Base-by-base conservation (phyloP, 2,797 vertebrate species). In the Synanceia verrucosa region DNA sequence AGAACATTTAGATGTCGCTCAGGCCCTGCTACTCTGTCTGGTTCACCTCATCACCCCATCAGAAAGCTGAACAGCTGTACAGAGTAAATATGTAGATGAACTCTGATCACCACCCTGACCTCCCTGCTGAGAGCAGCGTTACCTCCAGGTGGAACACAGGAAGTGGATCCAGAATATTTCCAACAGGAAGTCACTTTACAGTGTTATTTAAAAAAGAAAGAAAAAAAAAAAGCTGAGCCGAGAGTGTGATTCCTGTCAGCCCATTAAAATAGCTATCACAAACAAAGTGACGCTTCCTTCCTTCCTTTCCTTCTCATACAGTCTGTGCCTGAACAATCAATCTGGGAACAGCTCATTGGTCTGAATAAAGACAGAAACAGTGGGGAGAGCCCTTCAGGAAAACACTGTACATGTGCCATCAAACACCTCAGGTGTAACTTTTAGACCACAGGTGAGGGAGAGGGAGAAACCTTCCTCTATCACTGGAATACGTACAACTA, bases 301-400 rank as follows among this genome's bases (percentile, higher is more conserved):
- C 24, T 47, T 63, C 39, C 39, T 41, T 3, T 59, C 13, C 48
- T 57, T 29, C 11, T 21, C 52, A 0, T 55, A 39, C 16, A 62
- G n/a, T 69, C 74, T 85, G 89, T 85, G 86, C 82, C 81, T 1
- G 4, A 65, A 18, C 21, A 55, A 66, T 70, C 51, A 7, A 46
- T 69, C 31, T 31, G 21, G 37, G 60, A 50, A 10, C 37, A 43
- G 10, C 8, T 5, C 3, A 33, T 13, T 4, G 4, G 29, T 52
- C 44, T 39, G 44, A 28, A 33, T 21, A 46, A 37, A 70, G 56
- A 58, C 2, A 53, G 29, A 44, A 62, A 39, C 26, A 52, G 73
- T 47, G 64, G 66, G 61, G 52, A 9, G 55, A 84, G 84, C 81
- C 87, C 81, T 79, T 88, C 28, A 28, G 59, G 39, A 63, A 61